phyloP scores from a whole-genome alignment of 1,140 invertebrate species.

The Alviniconcha marisindica region DNA sequence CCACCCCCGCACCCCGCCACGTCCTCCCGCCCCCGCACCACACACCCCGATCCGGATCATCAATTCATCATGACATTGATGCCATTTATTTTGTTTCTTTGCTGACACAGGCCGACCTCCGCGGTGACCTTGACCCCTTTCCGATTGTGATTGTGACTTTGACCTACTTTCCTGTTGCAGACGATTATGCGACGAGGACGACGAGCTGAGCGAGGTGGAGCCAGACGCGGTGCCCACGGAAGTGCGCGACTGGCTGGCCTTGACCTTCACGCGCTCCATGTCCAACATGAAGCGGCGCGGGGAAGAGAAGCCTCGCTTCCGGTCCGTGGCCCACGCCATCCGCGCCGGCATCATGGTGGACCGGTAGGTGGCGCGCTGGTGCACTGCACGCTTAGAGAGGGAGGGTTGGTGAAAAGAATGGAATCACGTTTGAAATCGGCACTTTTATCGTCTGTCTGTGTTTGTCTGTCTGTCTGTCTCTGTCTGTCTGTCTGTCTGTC shows the following conservation, averaged over 20 bases:
- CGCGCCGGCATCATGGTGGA: slow-evolving; percentile 98
- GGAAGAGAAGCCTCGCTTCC: slow-evolving; percentile 83
- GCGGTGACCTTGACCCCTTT: not conserved
- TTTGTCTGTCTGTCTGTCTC: not conserved
- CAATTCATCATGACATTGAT: not conserved
- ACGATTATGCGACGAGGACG: slow-evolving; percentile 83
- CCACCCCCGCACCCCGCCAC: no score
- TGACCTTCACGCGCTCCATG: slow-evolving; percentile 92
- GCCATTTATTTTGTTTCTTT: not conserved
- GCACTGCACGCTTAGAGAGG: no score
- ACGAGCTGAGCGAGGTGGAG: slow-evolving; percentile 96
- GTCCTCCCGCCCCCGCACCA: not conserved
- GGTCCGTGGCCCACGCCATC: slow-evolving; percentile 98
- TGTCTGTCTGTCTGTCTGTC: not conserved
- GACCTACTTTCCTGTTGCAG: slow-evolving; percentile 56
- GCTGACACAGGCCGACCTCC: not conserved
- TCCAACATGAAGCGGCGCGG: slow-evolving; percentile 72
- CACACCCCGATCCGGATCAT: not conserved
- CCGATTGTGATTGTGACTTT: not conserved
- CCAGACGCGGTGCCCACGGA: slow-evolving; percentile 96
- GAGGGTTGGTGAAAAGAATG: no score
- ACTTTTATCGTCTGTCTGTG: no score
- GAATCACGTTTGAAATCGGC: no score
- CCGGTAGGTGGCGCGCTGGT: slow-evolving; percentile 79
- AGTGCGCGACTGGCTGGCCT: slow-evolving; percentile 97